A percentile compares a stretch with the other conserved stretches of the same genome.
Conservation (phyloP, 2,113 vertebrate species). For the Paradoxurus hermaphroditus region DNA sequence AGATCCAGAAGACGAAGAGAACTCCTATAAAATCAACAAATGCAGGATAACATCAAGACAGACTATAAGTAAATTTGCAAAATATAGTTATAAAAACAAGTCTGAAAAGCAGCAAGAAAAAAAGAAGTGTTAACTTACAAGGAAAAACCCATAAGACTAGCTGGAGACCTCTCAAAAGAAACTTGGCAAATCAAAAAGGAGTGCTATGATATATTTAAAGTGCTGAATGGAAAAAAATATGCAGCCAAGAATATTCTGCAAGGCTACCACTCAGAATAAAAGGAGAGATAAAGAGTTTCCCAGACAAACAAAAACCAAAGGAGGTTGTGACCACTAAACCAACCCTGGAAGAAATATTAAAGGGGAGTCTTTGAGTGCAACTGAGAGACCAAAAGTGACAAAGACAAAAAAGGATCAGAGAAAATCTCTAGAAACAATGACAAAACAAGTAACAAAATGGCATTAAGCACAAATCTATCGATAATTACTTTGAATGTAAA, state of each 20-base stretch:
- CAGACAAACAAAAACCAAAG: background rate
- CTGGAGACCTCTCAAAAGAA: background rate
- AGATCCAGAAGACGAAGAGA: no score
- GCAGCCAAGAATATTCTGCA: background rate
- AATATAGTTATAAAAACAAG: background rate
- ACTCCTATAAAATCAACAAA: background rate
- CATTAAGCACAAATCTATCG: background rate
- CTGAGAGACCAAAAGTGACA: background rate
- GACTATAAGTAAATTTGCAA: background rate
- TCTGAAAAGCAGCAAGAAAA: background rate
- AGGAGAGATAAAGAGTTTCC: background rate
- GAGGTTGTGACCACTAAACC: background rate
- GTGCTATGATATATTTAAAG: background rate
- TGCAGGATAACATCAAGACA: background rate
- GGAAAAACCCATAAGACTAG: background rate
- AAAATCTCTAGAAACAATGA: background rate
- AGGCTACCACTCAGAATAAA: background rate
- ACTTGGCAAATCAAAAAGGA: background rate
- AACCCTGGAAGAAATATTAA: background rate
- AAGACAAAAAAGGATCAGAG: background rate
- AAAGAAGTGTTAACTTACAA: background rate
- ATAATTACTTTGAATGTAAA: background rate
- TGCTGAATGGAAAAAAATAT: background rate
- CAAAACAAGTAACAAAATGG: background rate
- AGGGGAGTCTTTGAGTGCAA: background rate